A percentile compares a stretch with the other conserved stretches of the same genome.
Evolutionary conservation across 2,888 invertebrate genomes (phyloP).

Genomic region (Idaea dimidiata): DNA sequence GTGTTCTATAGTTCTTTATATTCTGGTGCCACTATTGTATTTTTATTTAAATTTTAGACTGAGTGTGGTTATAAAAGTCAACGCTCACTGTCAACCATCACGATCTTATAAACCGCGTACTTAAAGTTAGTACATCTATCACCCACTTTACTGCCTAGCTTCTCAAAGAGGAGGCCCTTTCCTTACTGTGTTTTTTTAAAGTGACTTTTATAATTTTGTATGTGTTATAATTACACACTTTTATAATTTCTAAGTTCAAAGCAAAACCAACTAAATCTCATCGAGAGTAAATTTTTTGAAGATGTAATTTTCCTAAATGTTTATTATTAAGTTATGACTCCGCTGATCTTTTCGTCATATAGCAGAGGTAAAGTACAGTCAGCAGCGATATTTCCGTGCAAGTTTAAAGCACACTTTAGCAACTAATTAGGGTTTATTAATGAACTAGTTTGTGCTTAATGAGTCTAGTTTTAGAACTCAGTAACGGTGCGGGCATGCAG

Average conservation of each 20-base stretch:
- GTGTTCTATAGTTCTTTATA: constrained; percentile 18
- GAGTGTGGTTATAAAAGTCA: background rate
- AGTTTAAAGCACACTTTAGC: constrained; percentile 37
- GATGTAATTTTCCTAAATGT: too few species aligned
- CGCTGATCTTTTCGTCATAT: background rate
- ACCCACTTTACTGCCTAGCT: too few species aligned
- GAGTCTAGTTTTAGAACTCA: constrained; percentile 30
- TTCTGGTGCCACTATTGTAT: constrained; percentile 9
- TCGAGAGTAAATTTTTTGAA: too few species aligned
- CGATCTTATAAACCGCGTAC: too few species aligned
- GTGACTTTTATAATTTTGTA: too few species aligned
- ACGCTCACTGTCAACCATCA: background rate
- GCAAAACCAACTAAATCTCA: too few species aligned
- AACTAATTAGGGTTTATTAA: constrained; percentile 45
- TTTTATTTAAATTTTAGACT: constrained; percentile 10
- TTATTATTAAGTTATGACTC: too few species aligned
- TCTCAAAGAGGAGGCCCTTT: too few species aligned
- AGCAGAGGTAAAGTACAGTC: background rate
- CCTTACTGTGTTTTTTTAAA: too few species aligned
- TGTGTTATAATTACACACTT: too few species aligned
- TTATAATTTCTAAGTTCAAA: too few species aligned
- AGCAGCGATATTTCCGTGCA: constrained; percentile 11
- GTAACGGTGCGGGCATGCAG: constrained; percentile 12
- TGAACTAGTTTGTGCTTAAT: constrained; percentile 33
- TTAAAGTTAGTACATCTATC: too few species aligned